Evolutionary conservation across 2,113 vertebrate species (phyloP), one percentile per base, ranked within the genome.

Genomic region (Brachypodius melanocephalos): DNA sequence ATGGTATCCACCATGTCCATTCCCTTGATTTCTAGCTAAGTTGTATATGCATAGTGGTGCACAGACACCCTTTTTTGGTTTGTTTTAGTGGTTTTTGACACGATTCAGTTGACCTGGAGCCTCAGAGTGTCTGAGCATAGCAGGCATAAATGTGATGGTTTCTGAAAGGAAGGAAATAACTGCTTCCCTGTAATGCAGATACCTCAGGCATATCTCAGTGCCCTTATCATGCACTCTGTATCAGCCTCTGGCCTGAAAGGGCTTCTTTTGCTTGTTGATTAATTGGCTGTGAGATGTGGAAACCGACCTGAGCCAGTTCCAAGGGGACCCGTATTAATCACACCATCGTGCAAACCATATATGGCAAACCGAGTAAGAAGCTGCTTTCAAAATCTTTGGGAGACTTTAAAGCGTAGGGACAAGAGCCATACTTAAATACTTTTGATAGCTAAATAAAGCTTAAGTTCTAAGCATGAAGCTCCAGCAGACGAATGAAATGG

Each of bases 401-500:
- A 93, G 74, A 77, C 58, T 75, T 89, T 73, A 89, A 95, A 91
- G 40, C 71, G 5, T 3, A 76, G 59, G 75, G 79, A 92, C 55
- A 77, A 92, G 67, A 91, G 72, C 88, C 90, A 95, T 79, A 67
- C 57, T 87, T 89, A 22, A 61, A 89, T 95, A 83, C 49, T 96
- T 96, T 17, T 38, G 79, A 52, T 66, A 80, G 63, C 88, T 96
- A 95, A 96, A 93, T 94, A 94, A 97, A 91, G 67, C 71, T 31
- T 69, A 66, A 75, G 14, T 2, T 7, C 69, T 90, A 62, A 77
- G 46, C 19, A 4, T 62, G 59, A 32, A 45, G 51, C 54, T 93
- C 51, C 26, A 88, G 40, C 54, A 86, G 59, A 55, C 34, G 49
- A 94, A 48, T 89, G 29, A 87, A 93, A 94, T 43, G 43, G 68